Percentiles rank a stretch among this genome's conserved stretches.
phyloP scores from a whole-genome alignment of 2,113 vertebrate genomes.

The Stercorarius parasiticus region DNA sequence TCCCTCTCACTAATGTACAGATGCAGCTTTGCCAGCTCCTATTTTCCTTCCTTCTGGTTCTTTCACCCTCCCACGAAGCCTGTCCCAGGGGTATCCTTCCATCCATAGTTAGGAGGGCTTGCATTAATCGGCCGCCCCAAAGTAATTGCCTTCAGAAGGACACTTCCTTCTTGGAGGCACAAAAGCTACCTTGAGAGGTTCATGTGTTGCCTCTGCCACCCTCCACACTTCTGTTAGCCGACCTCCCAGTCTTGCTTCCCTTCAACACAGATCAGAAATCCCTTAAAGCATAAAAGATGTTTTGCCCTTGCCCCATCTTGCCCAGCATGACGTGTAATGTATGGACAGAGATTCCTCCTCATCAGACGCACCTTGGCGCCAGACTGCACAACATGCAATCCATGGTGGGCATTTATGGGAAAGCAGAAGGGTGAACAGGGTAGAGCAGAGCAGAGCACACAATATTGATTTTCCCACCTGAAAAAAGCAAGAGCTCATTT shows the following conservation, averaged over 20 bases:
- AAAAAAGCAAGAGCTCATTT: not conserved
- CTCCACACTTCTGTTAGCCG: not conserved
- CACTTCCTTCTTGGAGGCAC: not conserved
- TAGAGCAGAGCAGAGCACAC: not conserved
- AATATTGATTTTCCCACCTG: not conserved
- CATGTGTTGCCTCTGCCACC: not conserved
- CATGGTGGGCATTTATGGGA: not conserved
- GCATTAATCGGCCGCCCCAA: not conserved
- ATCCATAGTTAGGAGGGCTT: not conserved
- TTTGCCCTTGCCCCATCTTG: not conserved
- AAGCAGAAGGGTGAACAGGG: not conserved
- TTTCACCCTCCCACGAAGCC: not conserved
- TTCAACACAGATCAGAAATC: not conserved
- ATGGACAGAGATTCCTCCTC: not conserved
- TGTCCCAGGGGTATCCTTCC: not conserved
- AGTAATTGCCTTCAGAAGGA: not conserved
- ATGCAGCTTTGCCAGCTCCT: not conserved
- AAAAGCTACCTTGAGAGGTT: not conserved
- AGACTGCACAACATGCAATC: not conserved
- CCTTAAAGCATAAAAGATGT: fast-evolving
- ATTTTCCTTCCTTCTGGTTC: not conserved
- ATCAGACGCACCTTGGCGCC: not conserved
- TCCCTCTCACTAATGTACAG: not conserved
- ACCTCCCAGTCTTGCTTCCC: not conserved
- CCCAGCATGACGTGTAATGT: not conserved